Conservation (phyloP, 2,797 vertebrate species). For the Sebastes elongatus region DNA sequence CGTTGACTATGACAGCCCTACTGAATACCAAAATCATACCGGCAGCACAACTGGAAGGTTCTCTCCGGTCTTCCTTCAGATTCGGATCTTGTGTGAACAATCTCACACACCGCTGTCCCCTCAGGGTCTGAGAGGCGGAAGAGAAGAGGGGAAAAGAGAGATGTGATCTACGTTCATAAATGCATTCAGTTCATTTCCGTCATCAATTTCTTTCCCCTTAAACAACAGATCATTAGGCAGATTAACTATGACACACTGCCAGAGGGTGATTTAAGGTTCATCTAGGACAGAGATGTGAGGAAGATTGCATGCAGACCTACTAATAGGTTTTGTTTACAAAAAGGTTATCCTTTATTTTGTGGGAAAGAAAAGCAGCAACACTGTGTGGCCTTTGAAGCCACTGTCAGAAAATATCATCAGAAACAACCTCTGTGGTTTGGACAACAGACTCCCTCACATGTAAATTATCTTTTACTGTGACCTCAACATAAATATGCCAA, state of each 20-base stretch:
- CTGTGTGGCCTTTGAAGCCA: not conserved
- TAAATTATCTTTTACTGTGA: not conserved
- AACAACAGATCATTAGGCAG: constrained; percentile 37
- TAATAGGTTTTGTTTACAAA: constrained; percentile 21
- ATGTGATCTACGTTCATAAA: constrained; percentile 24
- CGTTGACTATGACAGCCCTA: fast-evolving
- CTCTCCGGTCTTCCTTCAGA: constrained; percentile 96
- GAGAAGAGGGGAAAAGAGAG: not conserved
- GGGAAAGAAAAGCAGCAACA: not conserved
- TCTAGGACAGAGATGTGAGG: not conserved
- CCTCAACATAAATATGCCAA: not conserved
- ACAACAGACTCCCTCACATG: not conserved
- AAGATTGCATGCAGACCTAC: constrained; percentile 1
- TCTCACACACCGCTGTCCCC: constrained; percentile 90
- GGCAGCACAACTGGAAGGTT: constrained; percentile 95
- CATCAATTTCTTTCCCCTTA: constrained; percentile 37
- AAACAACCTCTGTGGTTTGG: constrained; percentile 58
- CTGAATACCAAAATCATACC: constrained; percentile 72
- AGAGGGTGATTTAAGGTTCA: constrained; percentile 36
- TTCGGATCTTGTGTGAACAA: constrained; percentile 93
- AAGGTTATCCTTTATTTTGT: constrained; percentile 15
- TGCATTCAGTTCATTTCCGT: constrained; percentile 22
- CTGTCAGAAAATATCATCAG: not conserved
- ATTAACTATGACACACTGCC: constrained; percentile 11
- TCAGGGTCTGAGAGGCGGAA: constrained; percentile 86